phyloP scores from a whole-genome alignment of 2,888 invertebrate species.

The Phymatocera aterrima region DNA sequence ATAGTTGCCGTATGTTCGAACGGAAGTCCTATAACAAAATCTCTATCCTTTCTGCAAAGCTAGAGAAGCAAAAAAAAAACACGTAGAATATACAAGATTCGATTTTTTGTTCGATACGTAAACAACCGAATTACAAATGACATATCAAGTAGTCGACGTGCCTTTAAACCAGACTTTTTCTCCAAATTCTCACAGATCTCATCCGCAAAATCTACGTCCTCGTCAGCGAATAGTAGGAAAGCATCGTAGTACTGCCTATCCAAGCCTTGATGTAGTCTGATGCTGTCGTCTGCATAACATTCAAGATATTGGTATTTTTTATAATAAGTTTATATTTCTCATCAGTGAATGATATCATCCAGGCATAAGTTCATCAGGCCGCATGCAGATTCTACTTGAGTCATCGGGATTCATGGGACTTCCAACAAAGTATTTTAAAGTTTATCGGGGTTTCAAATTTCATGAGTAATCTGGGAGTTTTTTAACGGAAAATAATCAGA shows the following conservation, averaged over 20 bases:
- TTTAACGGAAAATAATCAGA: no score
- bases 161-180: constrained; percentile 80
- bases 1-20: constrained; percentile 86
- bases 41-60: constrained; percentile 86
- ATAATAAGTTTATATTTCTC: neutral
- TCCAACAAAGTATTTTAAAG: no score
- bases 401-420: no score
- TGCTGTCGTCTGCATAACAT: constrained; percentile 76
- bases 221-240: constrained; percentile 85
- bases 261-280: constrained; percentile 73
- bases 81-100: neutral
- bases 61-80: no score
- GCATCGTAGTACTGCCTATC: constrained; percentile 85
- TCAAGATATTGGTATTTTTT: constrained; percentile 14
- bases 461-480: no score
- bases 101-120: neutral
- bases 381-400: no score
- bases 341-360: no score
- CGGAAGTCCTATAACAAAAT: constrained; percentile 82
- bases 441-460: no score
- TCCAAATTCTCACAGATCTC: constrained; percentile 81
- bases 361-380: no score
- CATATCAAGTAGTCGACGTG: constrained; percentile 62
- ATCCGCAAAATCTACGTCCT: constrained; percentile 83
- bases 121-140: neutral